A percentile compares a stretch with the other conserved stretches of the same genome.
These are phyloP conservation scores for Myotis davidii DNA, from an alignment of 2,113 vertebrate species.

Conservation along the genomic window DNA sequence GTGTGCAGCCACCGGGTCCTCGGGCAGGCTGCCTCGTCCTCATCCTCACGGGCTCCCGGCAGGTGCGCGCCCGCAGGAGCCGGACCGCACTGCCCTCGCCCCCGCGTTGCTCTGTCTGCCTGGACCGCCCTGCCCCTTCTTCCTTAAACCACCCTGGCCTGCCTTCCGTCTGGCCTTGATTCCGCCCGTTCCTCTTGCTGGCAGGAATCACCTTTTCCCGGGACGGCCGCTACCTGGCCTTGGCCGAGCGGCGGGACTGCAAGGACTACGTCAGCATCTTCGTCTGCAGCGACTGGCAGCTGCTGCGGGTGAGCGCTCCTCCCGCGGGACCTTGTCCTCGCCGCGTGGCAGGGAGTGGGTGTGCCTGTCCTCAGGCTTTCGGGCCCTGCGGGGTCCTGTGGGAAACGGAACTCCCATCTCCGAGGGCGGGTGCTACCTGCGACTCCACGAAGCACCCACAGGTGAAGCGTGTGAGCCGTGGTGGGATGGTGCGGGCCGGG, in stretches of 20 bases:
- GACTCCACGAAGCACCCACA: accelerated
- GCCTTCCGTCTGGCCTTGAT: accelerated
- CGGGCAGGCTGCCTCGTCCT: accelerated
- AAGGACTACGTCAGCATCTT: slow-evolving; percentile 96
- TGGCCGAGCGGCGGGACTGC: slow-evolving; percentile 96
- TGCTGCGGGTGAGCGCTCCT: slow-evolving; percentile 90
- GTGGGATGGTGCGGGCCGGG: accelerated
- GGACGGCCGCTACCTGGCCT: slow-evolving; percentile 94
- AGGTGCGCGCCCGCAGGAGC: neutral
- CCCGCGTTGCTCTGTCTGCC: neutral
- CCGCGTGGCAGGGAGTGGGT: too few relatives aligned
- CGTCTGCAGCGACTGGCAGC: slow-evolving; percentile 97
- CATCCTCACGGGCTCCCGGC: too few relatives aligned
- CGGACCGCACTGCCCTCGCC: neutral
- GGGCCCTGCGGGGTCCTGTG: too few relatives aligned
- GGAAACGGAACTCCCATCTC: too few relatives aligned
- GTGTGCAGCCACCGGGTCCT: accelerated
- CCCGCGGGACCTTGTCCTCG: too few relatives aligned
- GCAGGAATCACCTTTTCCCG: slow-evolving; percentile 94
- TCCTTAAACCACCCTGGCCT: accelerated
- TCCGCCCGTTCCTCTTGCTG: accelerated
- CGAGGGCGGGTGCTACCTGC: too few relatives aligned
- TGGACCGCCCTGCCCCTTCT: neutral
- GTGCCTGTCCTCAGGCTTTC: too few relatives aligned
- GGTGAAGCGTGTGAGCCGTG: accelerated